Percentiles rank a stretch among this genome's conserved stretches.
These are phyloP conservation scores for Pycnomerus fuliginosus DNA, from an alignment of 2,888 invertebrate genomes.

Conservation along the genomic window DNA sequence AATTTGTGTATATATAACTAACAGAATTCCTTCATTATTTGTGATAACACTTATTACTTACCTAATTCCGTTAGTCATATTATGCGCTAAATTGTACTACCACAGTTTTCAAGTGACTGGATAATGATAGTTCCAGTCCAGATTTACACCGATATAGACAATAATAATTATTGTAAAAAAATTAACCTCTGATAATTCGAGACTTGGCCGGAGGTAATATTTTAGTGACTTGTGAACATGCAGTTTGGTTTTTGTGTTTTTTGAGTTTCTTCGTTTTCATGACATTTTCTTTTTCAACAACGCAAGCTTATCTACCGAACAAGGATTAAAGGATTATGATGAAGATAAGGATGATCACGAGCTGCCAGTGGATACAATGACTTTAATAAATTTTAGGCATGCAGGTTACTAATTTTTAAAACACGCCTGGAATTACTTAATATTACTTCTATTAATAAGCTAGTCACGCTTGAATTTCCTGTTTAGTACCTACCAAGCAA, in stretches of 20 bases:
- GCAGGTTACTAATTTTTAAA: no score
- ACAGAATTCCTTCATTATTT: slow-evolving; percentile 42
- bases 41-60: slow-evolving; percentile 43
- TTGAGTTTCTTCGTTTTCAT: slow-evolving; percentile 16
- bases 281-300: not conserved
- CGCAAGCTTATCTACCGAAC: slow-evolving; percentile 31
- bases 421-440: no score
- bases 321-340: slow-evolving; percentile 47
- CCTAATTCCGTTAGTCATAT: slow-evolving; percentile 45
- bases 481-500: no score
- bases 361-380: slow-evolving; percentile 71
- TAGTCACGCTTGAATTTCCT: slow-evolving; percentile 9
- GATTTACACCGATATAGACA: slow-evolving; percentile 27
- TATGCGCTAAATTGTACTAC: slow-evolving; percentile 44
- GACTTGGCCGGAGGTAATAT: slow-evolving; percentile 33
- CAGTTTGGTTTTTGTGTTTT: slow-evolving; percentile 22
- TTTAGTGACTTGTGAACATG: slow-evolving; percentile 7
- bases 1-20: slow-evolving; percentile 40
- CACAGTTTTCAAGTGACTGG: slow-evolving; percentile 25
- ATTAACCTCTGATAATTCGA: slow-evolving; percentile 33
- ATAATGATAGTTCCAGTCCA: slow-evolving; percentile 29
- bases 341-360: slow-evolving; percentile 54
- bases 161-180: slow-evolving; percentile 8
- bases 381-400: no score
- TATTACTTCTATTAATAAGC: no score